Evolutionary conservation across 2,113 vertebrate genomes (phyloP), one percentile per base, ranked within the genome.

Genomic region (Siniperca chuatsi): DNA sequence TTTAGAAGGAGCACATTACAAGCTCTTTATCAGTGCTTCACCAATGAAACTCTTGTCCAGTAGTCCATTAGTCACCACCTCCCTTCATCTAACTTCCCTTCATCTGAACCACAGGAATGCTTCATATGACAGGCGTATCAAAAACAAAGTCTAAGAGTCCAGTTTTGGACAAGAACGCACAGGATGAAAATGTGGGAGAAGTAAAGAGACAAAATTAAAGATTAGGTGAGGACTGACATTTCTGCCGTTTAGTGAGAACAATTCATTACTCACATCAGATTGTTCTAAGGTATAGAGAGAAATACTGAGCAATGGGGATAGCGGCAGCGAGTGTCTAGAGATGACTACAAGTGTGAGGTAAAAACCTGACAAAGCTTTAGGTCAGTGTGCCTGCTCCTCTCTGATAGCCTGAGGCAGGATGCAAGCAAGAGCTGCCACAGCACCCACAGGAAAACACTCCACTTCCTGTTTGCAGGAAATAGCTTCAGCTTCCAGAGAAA

Each of bases 391-490:
- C 92, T 93, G 92, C 88, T 89, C 76, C 65, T 82, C 81, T 87
- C 85, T 87, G 91, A 93, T 93, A 91, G 91, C 87, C 77, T n/a
- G 44, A 82, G 82, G 90, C 93, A 94, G 93, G 93, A 95, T 93
- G 90, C 92, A 86, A 87, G 89, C 87, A 89, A 89, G 78, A 91
- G 86, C 85, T 86, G 79, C 79, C 86, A 82, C 87, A 78, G 83
- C 87, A 93, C 91, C 88, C 93, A 94, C 93, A 94, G 94, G 94
- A 94, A 95, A 93, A 87, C 89, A 88, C 86, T 87, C 88, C 81
- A 88, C 90, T 95, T 95, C 94, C 93, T 95, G 93, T 93, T 94
- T 93, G 91, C 91, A 92, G 92, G 93, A 94, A 94, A 93, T 86
- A 75, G 80, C 82, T 84, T 52, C 78, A 83, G 84, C 87, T 82